phyloP scores from a whole-genome alignment of 2,888 invertebrate species.

The Aphidius colemani region DNA sequence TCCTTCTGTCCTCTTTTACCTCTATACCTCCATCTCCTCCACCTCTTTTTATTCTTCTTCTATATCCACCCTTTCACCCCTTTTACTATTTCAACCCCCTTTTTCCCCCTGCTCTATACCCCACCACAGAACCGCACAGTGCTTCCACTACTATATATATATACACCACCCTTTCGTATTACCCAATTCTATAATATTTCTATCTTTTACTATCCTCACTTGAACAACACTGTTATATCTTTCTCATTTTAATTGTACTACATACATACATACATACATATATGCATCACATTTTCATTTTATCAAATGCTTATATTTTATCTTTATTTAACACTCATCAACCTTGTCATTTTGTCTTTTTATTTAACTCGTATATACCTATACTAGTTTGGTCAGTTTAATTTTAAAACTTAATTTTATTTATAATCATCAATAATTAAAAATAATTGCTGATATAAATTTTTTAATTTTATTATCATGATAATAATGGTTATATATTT shows the following conservation, averaged over 20 bases:
- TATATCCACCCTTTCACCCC: too few species aligned
- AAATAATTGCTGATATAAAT: too few species aligned
- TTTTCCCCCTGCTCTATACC: slow-evolving; percentile 42
- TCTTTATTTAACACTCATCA: slow-evolving; percentile 21
- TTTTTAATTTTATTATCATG: too few species aligned
- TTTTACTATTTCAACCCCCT: slow-evolving; percentile 40
- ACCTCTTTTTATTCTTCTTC: slow-evolving; percentile 19
- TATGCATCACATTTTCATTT: slow-evolving; percentile 40
- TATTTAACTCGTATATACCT: background rate
- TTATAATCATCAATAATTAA: too few species aligned
- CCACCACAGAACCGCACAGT: slow-evolving; percentile 32
- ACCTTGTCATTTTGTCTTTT: slow-evolving; percentile 19
- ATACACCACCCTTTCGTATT: slow-evolving; percentile 37
- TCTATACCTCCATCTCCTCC: slow-evolving; percentile 53
- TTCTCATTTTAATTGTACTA: slow-evolving; percentile 20
- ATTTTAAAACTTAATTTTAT: too few species aligned
- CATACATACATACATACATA: slow-evolving; percentile 30
- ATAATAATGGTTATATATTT: too few species aligned
- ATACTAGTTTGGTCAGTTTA: too few species aligned
- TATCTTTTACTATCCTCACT: slow-evolving; percentile 32
- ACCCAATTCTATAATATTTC: slow-evolving; percentile 44
- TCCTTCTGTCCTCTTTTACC: slow-evolving; percentile 51
- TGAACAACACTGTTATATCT: slow-evolving; percentile 23
- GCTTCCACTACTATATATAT: slow-evolving; percentile 27
- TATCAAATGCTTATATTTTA: slow-evolving; percentile 43